A percentile compares a stretch with the other conserved stretches of the same genome.
Conservation (phyloP, 1,140 invertebrate species). For the Trichonephila clavata region DNA sequence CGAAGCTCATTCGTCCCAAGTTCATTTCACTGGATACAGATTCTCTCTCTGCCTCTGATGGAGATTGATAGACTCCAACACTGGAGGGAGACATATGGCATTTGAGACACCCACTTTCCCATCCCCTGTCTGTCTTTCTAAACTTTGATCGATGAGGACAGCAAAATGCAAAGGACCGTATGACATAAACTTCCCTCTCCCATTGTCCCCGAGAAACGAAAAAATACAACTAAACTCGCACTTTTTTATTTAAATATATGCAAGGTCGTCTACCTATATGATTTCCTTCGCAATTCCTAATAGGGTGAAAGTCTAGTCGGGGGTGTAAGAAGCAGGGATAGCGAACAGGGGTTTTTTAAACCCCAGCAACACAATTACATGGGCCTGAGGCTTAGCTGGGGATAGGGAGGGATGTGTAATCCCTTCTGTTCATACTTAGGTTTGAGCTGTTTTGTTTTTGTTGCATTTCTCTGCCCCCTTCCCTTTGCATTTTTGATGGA, state of each 20-base stretch:
- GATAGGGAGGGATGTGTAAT: conserved; percentile 49
- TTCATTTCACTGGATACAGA: conserved; percentile 16
- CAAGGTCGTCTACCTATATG: conserved; percentile 46
- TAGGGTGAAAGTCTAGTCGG: not conserved
- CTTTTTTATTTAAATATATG: conserved; percentile 52
- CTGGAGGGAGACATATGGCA: conserved; percentile 51
- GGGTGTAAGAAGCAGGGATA: not conserved
- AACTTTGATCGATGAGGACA: conserved; percentile 44
- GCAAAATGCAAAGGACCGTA: not conserved
- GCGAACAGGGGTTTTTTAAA: conserved; percentile 6
- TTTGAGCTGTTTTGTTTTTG: not conserved
- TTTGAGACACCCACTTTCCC: conserved; percentile 28
- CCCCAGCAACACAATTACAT: conserved; percentile 43
- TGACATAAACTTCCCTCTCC: not conserved
- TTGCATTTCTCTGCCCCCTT: not conserved
- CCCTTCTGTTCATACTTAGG: conserved; percentile 50
- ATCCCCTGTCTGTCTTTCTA: not conserved
- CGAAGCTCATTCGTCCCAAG: not conserved
- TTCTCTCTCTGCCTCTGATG: not conserved
- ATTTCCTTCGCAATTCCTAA: not conserved
- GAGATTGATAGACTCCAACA: conserved; percentile 52
- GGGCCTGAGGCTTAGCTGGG: conserved; percentile 1
- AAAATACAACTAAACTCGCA: conserved; percentile 30
- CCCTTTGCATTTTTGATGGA: conserved; percentile 33
- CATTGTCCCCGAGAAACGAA: not conserved